A percentile compares a stretch with the other conserved stretches of the same genome.
phyloP scores from a whole-genome alignment of 1,140 invertebrate genomes.

The Cotesia chilonis region DNA sequence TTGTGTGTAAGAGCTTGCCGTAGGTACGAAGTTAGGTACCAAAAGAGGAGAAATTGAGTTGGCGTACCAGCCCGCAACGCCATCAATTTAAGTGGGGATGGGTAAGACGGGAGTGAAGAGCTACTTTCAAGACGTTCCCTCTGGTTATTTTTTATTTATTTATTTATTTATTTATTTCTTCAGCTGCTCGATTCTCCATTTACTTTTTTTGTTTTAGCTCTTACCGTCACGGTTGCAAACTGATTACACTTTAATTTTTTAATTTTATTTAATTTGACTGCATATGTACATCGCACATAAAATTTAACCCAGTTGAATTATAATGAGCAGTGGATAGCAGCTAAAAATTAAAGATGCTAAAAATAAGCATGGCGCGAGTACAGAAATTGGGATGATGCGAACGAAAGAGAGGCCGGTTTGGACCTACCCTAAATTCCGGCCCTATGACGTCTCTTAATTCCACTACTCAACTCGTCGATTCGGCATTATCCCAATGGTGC shows the following conservation, averaged over 20 bases:
- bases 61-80: slow-evolving; percentile 49
- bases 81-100: background rate
- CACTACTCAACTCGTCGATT: background rate
- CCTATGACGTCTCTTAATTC: background rate
- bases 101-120: slow-evolving; percentile 9
- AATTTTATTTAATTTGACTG: no score
- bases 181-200: background rate
- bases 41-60: slow-evolving; percentile 67
- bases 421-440: slow-evolving; percentile 42
- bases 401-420: slow-evolving; percentile 1
- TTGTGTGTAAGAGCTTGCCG: slow-evolving; percentile 36
- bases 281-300: no score
- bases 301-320: no score
- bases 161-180: background rate
- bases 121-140: background rate
- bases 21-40: slow-evolving; percentile 61
- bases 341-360: no score
- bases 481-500: slow-evolving; percentile 7
- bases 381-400: no score
- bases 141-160: background rate
- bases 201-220: no score
- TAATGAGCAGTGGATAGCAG: no score
- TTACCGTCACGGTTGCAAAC: no score
- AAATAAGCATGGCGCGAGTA: no score
- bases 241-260: no score